Base-by-base conservation (phyloP, 2,888 invertebrate species). In the Aelia acuminata region DNA sequence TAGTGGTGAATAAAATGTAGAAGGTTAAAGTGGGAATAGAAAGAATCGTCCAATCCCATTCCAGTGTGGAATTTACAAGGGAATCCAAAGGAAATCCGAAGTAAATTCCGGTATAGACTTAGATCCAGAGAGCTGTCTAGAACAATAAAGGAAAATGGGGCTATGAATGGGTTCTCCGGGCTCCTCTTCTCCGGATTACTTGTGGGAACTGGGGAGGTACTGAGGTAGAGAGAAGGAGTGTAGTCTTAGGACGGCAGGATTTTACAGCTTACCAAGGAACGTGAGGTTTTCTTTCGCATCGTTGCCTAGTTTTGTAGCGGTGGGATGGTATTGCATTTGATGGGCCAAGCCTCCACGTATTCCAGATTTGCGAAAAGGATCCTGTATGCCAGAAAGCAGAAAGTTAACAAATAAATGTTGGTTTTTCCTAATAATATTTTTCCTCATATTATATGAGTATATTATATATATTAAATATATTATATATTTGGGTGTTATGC, bases 141-240 rank as follows among this genome's bases (percentile, higher is more conserved):
- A 35, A 70, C 63, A 70, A 70, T 70, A 70, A 35, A 70, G 63
- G 63, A 31, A 70, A 20, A 35, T 70, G 63, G 31, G 18, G 63
- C 63, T 70, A 70, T 70, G 63, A 70, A 70, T 70, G 63, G 63
- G 35, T 70, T 70, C 31, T 18, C 31, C 18, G 20, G 31, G 35
- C 7, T 70, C 31, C 63, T 70, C 63, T 70, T 70, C 35, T 7
- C 63, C 15, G 63, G 63, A 70, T 70, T 70, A 70, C 63, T 26
- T 57, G 26, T 3, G 26, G 57, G 57, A 70, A 20, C 18, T 4
- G 26, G 57, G 63, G 15, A 31, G 4, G 63, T 70, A 35, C 18
- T 35, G 7, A 70, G 63, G 63, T 70, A 20, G 31, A 70, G n/a
- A n/a, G n/a, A n/a, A n/a, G 18, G 26, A 57, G 11, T n/a, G 13